Evolutionary conservation across 2,113 vertebrate genomes (phyloP), one percentile per base, ranked within the genome.

Genomic region (Pagrus major): DNA sequence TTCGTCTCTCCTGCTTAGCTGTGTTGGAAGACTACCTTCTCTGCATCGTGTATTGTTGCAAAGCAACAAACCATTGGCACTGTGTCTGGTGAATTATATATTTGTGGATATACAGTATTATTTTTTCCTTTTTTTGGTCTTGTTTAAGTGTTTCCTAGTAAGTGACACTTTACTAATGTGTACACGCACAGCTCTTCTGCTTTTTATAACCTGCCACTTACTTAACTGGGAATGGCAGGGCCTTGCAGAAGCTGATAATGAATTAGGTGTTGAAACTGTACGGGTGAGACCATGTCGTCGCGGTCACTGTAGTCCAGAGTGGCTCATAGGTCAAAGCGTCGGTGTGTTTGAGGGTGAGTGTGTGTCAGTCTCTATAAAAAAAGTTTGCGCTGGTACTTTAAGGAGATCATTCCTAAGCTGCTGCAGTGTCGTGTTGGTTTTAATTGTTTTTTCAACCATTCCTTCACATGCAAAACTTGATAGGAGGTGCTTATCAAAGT

Each of bases 191-290:
- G 64, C 82, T 84, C 84, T 37, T 71, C 76, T 81, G 86, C 92
- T 95, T 93, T 95, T 95, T 92, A 93, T 95, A 94, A 87, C 92
- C 79, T 64, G 66, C 80, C 93, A 91, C 92, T 94, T 91, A 83
- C 84, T 83, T 86, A 84, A 84, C 83, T 81, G 86, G 89, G 77
- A 91, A 91, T 86, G 83, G 86, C 86, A 71, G 87, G 79, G 87
- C 89, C 89, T 78, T 87, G 84, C 91, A 87, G 89, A 71, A 58
- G 75, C 85, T 91, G 89, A 94, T 95, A 95, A 95, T 94, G 86
- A 91, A 94, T 93, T 93, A 91, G 92, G 94, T 95, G 95, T 93
- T 94, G 93, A 95, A 92, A 93, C 76, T 78, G 85, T 70, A 49
- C 47, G 76, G 71, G 84, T 88, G 90, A 92, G 88, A 89, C 79